phyloP scores from a whole-genome alignment of 2,113 vertebrate genomes.

The Trematocara zebra region DNA sequence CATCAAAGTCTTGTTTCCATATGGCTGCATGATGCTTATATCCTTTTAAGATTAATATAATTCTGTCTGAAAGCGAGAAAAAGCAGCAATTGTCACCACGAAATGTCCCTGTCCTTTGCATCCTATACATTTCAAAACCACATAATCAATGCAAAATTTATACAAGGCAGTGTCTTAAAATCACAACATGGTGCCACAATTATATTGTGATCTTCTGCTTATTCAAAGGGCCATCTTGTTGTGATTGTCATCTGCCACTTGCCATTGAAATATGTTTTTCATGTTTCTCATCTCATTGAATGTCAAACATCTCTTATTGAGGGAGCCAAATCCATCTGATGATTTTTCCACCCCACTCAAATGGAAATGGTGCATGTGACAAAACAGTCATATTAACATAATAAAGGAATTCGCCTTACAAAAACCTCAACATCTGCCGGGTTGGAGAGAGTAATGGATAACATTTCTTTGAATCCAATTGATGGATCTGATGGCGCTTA shows the following conservation, averaged over 20 bases:
- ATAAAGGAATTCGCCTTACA: constrained; percentile 72
- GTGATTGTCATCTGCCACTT: constrained; percentile 72
- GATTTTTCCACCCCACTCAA: constrained; percentile 67
- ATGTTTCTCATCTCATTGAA: constrained; percentile 66
- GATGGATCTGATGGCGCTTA: constrained; percentile 71
- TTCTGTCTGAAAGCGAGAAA: neutral
- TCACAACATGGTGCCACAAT: constrained; percentile 35
- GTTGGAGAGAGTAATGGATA: constrained; percentile 68
- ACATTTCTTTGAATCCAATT: constrained; percentile 74
- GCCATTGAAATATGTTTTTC: constrained; percentile 62
- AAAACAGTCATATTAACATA: constrained; percentile 72
- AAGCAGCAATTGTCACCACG: neutral
- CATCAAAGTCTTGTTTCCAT: constrained; percentile 15
- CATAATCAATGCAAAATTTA: constrained; percentile 50
- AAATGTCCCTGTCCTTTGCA: constrained; percentile 16
- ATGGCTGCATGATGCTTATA: constrained; percentile 2
- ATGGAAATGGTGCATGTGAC: constrained; percentile 69
- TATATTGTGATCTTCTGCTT: constrained; percentile 54
- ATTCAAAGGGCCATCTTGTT: constrained; percentile 53
- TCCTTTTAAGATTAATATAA: constrained; percentile 5
- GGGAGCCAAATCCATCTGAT: constrained; percentile 67
- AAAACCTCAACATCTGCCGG: constrained; percentile 73
- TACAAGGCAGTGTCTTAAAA: constrained; percentile 51
- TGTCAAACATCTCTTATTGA: constrained; percentile 71
- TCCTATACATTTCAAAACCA: constrained; percentile 39